Percentiles rank a stretch among this genome's conserved stretches.
Conservation (phyloP, 2,113 vertebrate genomes). For the Labrus mixtus region DNA sequence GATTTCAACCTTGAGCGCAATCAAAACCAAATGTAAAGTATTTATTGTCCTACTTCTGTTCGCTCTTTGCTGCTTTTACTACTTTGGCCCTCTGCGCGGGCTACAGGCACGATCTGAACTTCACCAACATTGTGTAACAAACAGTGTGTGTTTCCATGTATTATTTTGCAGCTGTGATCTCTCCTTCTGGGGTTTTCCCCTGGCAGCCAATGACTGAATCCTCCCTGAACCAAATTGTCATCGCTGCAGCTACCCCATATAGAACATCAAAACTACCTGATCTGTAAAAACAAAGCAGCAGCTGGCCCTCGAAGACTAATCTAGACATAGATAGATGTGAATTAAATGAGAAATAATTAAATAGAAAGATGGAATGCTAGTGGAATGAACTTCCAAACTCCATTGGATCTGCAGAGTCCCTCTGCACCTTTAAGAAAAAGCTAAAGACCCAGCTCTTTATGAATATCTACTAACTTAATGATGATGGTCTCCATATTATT, state of each 20-base stretch:
- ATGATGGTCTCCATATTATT: no score
- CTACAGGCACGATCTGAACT: no score
- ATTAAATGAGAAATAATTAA: no score
- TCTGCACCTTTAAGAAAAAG: no score
- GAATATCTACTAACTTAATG: no score
- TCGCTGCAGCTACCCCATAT: background rate
- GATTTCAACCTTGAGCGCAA: constrained; percentile 8
- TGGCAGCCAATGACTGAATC: constrained; percentile 25
- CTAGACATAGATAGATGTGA: background rate
- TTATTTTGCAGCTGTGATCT: constrained; percentile 14
- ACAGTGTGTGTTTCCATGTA: constrained; percentile 42
- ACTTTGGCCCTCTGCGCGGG: background rate
- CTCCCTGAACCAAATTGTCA: constrained; percentile 35
- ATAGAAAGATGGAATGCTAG: no score
- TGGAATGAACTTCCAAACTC: no score
- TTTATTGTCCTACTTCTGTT: constrained; percentile 19
- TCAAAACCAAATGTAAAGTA: constrained; percentile 16
- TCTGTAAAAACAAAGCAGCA: constrained; percentile 38
- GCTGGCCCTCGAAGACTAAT: background rate
- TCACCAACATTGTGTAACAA: background rate
- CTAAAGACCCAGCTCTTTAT: no score
- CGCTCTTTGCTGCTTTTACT: constrained; percentile 11
- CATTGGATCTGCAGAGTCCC: no score
- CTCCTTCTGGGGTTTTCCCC: constrained; percentile 19
- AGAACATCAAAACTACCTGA: constrained; percentile 5